phyloP scores from a whole-genome alignment of 2,888 invertebrate genomes.

The Buathra laborator region DNA sequence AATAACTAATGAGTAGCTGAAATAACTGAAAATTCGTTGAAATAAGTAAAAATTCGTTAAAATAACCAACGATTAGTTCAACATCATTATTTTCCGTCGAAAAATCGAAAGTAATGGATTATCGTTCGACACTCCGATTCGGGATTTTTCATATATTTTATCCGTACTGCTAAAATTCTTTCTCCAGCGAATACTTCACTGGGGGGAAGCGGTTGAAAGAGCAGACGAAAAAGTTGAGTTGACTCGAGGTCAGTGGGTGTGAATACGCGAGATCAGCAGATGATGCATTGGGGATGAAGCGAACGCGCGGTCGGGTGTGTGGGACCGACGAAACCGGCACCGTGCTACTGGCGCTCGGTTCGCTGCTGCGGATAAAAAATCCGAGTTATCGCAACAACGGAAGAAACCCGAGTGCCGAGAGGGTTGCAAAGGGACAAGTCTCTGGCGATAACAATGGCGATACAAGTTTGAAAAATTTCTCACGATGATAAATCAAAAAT shows the following conservation, averaged over 20 bases:
- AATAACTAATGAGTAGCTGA: too few species aligned
- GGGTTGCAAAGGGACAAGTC: constrained; percentile 13
- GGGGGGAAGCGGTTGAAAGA: neutral
- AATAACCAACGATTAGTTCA: too few species aligned
- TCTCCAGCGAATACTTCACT: neutral
- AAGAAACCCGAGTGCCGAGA: neutral
- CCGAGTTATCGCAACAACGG: constrained; percentile 16
- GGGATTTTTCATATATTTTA: too few species aligned
- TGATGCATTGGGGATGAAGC: constrained; percentile 18
- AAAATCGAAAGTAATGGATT: too few species aligned
- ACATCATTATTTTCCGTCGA: too few species aligned
- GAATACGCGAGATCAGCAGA: neutral
- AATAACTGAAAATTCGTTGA: too few species aligned
- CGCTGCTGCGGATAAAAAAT: constrained; percentile 6
- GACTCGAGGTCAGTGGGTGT: neutral
- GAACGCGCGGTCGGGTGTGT: neutral
- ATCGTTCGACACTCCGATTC: too few species aligned
- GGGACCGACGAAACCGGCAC: neutral
- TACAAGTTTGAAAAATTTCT: neutral
- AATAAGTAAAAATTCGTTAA: too few species aligned
- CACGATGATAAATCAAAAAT: neutral
- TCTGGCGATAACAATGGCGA: neutral
- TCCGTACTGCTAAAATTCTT: too few species aligned
- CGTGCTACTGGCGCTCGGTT: neutral
- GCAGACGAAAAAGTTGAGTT: neutral